Base-by-base conservation (phyloP, 2,888 invertebrate genomes). In the Dendrolimus pini region DNA sequence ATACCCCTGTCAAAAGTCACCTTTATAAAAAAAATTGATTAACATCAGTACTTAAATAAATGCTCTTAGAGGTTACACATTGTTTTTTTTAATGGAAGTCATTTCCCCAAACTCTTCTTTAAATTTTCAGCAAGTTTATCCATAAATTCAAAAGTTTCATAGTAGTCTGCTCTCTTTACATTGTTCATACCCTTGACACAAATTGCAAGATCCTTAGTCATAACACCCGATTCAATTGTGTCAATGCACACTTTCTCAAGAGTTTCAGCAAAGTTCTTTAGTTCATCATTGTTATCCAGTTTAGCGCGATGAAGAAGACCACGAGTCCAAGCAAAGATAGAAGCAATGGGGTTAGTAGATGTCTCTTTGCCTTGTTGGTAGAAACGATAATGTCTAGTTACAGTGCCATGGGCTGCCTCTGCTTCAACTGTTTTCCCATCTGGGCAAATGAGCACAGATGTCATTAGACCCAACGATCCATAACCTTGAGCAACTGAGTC, bases 121-220 rank as follows among this genome's bases (percentile, higher is more conserved):
- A 99, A 90, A 82, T 98, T 98, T 66, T 97, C 97, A 47, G 97
- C 98, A 64, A 99, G 84, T 77, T 98, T 99, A 79, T 98, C 94
- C 92, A 99, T 94, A 82, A 99, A 99, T 75, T 97, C 98, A 80
- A 99, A 99, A 0, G 99, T 99, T 91, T 98, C 98, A 82, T 97
- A 92, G 82, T 99, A 99, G 87, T 99, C 99, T 18, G 92, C 84
- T 64, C 97, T 89, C 70, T 92, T 85, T 1, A 94, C 94, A 69
- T 93, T 95, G 84, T 92, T 94, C 94, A 97, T 95, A 64, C 98
- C 98, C 89, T 99, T 99, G 74, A 99, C 95, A 81, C 99, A 99
- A 80, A 99, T 97, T 54, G 99, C 99, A 78, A 99, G 93, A 92
- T 99, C 99, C 85, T 99, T 99, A 58, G 99, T 99, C 98, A 99